Conservation (phyloP, 2,888 invertebrate species). For the Mantis religiosa region DNA sequence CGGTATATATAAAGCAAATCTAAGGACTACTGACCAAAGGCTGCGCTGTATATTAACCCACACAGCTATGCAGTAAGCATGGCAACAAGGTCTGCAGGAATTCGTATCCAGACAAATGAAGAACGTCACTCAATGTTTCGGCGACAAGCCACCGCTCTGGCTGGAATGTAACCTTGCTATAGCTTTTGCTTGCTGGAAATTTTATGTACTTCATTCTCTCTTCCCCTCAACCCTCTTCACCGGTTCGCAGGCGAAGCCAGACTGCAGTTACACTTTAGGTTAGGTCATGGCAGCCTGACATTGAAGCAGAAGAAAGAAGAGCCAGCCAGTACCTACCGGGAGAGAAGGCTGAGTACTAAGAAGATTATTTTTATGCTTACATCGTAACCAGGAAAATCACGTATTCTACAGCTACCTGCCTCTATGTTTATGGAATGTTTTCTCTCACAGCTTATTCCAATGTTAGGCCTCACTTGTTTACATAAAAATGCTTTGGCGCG, state of each 20-base stretch:
- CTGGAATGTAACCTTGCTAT: conserved; percentile 8
- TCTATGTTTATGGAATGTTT: no score
- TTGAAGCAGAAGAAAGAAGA: background rate
- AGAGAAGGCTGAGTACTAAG: no score
- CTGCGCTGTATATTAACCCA: background rate
- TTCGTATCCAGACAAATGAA: background rate
- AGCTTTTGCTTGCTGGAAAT: conserved; percentile 1
- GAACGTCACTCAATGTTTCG: background rate
- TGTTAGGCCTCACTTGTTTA: no score
- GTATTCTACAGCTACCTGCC: no score
- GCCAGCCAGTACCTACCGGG: no score
- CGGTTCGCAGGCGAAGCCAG: background rate
- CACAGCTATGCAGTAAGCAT: background rate
- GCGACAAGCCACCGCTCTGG: background rate
- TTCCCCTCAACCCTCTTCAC: background rate
- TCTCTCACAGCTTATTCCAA: no score
- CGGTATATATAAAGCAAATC: no score
- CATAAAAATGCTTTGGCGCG: no score
- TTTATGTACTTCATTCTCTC: background rate
- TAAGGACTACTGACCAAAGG: no score
- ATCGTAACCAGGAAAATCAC: no score
- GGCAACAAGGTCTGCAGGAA: background rate
- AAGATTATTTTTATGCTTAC: no score
- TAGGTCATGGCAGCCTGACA: conserved; percentile 9
- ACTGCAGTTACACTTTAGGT: background rate